These are phyloP conservation scores for Epizoanthus illoricatus DNA, from an alignment of 92 coral and sea anemone species.

Conservation along the genomic window DNA sequence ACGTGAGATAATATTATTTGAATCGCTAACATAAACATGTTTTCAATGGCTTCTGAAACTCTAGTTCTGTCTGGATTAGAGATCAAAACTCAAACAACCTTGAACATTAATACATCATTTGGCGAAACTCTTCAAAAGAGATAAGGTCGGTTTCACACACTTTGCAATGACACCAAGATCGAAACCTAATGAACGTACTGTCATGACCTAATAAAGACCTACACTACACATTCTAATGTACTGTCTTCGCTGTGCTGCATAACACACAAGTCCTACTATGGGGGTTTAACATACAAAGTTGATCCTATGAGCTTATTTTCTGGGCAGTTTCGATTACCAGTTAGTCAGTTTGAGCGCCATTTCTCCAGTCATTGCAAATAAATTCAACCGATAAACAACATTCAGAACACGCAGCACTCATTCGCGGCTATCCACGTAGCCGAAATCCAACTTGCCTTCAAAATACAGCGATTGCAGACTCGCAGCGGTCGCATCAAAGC, in stretches of 20 bases:
- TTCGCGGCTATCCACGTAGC: constrained; percentile 7
- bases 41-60: not conserved
- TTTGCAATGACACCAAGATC: constrained; percentile 3
- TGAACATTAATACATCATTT: not conserved
- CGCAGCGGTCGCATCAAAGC: constrained; percentile 68
- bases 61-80: not conserved
- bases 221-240: constrained; percentile 11
- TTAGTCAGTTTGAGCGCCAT: constrained; percentile 8
- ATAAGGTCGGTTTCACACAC: not conserved
- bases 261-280: not conserved
- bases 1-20: not conserved
- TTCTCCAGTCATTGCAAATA: constrained; percentile 7
- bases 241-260: not conserved
- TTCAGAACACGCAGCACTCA: constrained; percentile 11
- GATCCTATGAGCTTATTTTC: not conserved
- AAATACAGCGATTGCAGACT: constrained; percentile 74
- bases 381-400: constrained; percentile 20
- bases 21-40: constrained; percentile 5
- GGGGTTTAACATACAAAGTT: not conserved
- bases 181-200: constrained; percentile 6
- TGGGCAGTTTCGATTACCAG: not conserved
- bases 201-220: no score
- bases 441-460: constrained; percentile 66
- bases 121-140: not conserved
- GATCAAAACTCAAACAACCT: not conserved